Percentiles rank a stretch among this genome's conserved stretches.
phyloP scores from a whole-genome alignment of 2,113 vertebrate species.

The Heptranchias perlo region DNA sequence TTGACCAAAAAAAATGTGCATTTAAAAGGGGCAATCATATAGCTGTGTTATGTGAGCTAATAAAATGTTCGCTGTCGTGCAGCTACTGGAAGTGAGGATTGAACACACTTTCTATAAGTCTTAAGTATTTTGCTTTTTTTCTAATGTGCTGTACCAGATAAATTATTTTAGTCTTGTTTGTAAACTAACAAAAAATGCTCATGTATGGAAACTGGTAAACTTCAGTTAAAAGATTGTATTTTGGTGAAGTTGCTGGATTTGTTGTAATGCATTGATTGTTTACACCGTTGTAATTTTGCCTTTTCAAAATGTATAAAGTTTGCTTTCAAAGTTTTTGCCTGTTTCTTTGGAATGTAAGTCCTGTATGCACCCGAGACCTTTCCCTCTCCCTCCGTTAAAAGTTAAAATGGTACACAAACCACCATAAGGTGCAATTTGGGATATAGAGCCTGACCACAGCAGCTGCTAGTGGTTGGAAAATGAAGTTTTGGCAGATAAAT shows the following conservation, averaged over 20 bases:
- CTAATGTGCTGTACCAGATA: constrained; percentile 20
- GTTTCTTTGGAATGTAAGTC: neutral
- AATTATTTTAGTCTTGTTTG: neutral
- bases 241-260: neutral
- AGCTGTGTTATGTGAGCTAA: neutral
- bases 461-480: too few relatives aligned
- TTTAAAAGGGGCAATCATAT: neutral
- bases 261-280: neutral
- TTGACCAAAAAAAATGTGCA: neutral
- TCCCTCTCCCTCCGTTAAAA: too few relatives aligned
- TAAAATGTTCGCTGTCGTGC: neutral
- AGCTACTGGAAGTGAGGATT: neutral
- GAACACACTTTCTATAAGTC: neutral
- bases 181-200: neutral
- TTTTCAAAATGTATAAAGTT: constrained; percentile 25
- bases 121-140: constrained; percentile 27
- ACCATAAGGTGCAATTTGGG: too few relatives aligned
- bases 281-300: constrained; percentile 25
- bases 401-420: too few relatives aligned
- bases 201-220: neutral
- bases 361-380: too few relatives aligned
- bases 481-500: too few relatives aligned
- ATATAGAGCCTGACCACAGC: too few relatives aligned
- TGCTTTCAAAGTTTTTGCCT: neutral
- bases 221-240: neutral